A percentile compares a stretch with the other conserved stretches of the same genome.
These are phyloP conservation scores for Colletes collaris DNA, from an alignment of 2,888 invertebrate species.

Conservation along the genomic window DNA sequence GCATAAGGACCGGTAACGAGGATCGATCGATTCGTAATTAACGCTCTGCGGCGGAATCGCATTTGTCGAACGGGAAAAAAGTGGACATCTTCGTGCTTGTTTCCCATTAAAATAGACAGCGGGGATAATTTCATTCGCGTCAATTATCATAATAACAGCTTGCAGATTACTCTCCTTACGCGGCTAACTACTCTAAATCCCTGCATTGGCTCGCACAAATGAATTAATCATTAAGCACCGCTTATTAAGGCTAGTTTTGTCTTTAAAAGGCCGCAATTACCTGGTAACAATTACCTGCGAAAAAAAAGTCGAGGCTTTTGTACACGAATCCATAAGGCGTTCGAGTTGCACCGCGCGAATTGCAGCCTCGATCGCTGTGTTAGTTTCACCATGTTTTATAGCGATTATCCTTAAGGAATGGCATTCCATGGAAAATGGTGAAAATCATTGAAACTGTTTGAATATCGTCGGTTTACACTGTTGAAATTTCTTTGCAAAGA, in stretches of 20 bases:
- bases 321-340: background rate
- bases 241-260: constrained; percentile 10
- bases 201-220: background rate
- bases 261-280: constrained; percentile 28
- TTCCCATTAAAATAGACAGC: background rate
- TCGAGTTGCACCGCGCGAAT: background rate
- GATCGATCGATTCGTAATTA: constrained; percentile 35
- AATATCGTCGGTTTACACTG: too few species aligned
- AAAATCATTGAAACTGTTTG: too few species aligned
- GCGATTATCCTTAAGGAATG: too few species aligned
- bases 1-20: background rate
- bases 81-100: background rate
- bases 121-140: background rate
- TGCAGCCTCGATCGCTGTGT: too few species aligned
- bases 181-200: constrained; percentile 4
- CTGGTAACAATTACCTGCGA: background rate
- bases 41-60: background rate
- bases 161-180: background rate
- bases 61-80: background rate
- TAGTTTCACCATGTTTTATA: too few species aligned
- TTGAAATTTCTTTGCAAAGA: too few species aligned
- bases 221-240: constrained; percentile 35
- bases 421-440: too few species aligned
- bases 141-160: constrained; percentile 28
- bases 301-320: background rate